Percentiles rank a stretch among this genome's conserved stretches.
These are phyloP conservation scores for Eptatretus atami DNA, from an alignment of 2,797 vertebrate genomes.

Conservation along the genomic window DNA sequence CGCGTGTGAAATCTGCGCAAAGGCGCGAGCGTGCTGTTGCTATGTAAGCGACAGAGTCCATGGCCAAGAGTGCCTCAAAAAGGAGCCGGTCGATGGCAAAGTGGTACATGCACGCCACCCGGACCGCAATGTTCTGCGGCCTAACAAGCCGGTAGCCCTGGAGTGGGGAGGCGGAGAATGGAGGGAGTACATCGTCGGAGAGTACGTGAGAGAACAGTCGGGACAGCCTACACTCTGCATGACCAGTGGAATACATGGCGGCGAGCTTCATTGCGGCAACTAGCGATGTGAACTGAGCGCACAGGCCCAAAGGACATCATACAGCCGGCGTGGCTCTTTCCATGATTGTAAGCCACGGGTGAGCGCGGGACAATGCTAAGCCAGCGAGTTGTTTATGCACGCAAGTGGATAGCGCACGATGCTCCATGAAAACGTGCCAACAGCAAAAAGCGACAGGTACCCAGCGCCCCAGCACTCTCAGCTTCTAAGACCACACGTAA, in stretches of 20 bases:
- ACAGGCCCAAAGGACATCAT: conserved; percentile 19
- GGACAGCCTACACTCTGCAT: conserved; percentile 19
- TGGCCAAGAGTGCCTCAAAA: conserved; percentile 16
- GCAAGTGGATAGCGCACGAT: conserved; percentile 15
- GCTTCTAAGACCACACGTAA: conserved; percentile 19
- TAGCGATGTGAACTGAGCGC: conserved; percentile 17
- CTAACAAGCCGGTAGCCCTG: too few relatives aligned
- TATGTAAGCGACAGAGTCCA: conserved; percentile 15
- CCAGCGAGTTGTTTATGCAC: conserved; percentile 21
- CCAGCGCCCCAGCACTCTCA: conserved; percentile 10
- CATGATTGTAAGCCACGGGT: conserved; percentile 18
- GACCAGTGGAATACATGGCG: conserved; percentile 15
- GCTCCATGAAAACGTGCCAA: conserved; percentile 21
- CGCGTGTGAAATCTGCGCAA: conserved; percentile 7
- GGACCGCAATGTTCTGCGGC: conserved; percentile 12
- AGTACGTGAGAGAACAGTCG: conserved; percentile 17
- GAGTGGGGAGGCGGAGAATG: too few relatives aligned
- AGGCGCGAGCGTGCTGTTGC: conserved; percentile 14
- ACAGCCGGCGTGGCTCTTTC: conserved; percentile 18
- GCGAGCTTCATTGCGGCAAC: conserved; percentile 17
- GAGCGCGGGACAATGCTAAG: conserved; percentile 16
- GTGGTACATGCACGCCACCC: conserved; percentile 11
- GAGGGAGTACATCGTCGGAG: conserved; percentile 17
- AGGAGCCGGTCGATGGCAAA: conserved; percentile 16
- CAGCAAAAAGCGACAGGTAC: conserved; percentile 17